Evolutionary conservation across 2,113 vertebrate genomes (phyloP).

Genomic region (Dromas ardeola): DNA sequence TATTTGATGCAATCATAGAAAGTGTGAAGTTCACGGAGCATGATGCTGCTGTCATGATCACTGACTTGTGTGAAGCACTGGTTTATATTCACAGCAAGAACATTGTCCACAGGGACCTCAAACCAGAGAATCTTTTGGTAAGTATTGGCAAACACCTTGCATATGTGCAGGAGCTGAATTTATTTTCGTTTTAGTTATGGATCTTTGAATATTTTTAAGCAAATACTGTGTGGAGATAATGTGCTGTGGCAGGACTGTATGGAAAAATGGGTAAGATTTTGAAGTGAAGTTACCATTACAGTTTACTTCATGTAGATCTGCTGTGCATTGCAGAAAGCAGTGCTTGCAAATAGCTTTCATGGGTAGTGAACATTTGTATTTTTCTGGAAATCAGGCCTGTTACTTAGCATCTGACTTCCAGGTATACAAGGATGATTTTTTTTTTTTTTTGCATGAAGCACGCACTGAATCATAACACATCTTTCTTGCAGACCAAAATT

Average conservation of each 20-base stretch:
- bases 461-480: neutral
- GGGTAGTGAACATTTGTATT: neutral
- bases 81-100: constrained; percentile 90
- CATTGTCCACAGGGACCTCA: constrained; percentile 94
- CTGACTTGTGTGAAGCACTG: constrained; percentile 88
- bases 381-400: neutral
- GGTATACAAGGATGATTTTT: neutral
- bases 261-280: neutral
- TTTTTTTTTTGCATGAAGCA: neutral
- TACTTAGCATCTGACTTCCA: neutral
- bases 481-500: neutral
- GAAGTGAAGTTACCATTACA: neutral
- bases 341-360: neutral
- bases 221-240: neutral
- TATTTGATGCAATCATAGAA: constrained; percentile 94
- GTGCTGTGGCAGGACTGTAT: neutral
- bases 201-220: neutral
- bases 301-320: neutral
- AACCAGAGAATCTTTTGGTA: constrained; percentile 97
- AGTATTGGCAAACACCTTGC: constrained; percentile 14
- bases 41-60: constrained; percentile 87
- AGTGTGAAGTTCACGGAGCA: constrained; percentile 87
- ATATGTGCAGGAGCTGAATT: neutral
- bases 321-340: neutral
- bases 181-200: neutral